phyloP scores from a whole-genome alignment of 2,113 vertebrate species.

The Calyptomena viridis region DNA sequence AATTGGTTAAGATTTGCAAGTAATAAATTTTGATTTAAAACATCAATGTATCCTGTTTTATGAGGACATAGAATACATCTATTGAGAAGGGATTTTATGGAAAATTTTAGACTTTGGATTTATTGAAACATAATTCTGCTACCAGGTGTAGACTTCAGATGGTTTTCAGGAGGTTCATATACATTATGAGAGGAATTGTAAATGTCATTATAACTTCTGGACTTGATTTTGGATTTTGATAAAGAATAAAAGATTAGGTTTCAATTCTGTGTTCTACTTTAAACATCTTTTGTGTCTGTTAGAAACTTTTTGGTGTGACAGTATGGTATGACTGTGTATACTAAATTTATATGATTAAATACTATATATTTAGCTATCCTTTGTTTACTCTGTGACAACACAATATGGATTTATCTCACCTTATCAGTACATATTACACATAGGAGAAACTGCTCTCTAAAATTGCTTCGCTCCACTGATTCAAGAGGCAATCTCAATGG shows the following conservation, averaged over 20 bases:
- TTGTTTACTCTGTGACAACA: background rate
- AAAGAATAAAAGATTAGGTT: background rate
- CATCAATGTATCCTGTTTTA: background rate
- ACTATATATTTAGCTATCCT: background rate
- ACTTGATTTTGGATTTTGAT: background rate
- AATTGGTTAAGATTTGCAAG: background rate
- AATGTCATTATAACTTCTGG: background rate
- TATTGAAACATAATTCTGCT: background rate
- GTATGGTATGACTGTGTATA: background rate
- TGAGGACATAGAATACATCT: background rate
- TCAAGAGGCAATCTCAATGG: background rate
- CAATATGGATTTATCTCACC: background rate
- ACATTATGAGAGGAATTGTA: background rate
- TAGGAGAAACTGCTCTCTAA: background rate
- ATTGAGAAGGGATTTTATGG: background rate
- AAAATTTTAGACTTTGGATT: background rate
- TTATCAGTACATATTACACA: background rate
- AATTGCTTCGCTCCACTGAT: background rate
- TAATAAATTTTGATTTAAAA: background rate
- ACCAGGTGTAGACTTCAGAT: background rate
- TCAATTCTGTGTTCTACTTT: background rate
- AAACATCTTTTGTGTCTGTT: background rate
- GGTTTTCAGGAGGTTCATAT: background rate
- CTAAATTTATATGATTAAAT: background rate
- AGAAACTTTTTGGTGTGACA: background rate